Evolutionary conservation across 2,888 invertebrate species (phyloP).

Genomic region (Hydrotaea cyrtoneurina): DNA sequence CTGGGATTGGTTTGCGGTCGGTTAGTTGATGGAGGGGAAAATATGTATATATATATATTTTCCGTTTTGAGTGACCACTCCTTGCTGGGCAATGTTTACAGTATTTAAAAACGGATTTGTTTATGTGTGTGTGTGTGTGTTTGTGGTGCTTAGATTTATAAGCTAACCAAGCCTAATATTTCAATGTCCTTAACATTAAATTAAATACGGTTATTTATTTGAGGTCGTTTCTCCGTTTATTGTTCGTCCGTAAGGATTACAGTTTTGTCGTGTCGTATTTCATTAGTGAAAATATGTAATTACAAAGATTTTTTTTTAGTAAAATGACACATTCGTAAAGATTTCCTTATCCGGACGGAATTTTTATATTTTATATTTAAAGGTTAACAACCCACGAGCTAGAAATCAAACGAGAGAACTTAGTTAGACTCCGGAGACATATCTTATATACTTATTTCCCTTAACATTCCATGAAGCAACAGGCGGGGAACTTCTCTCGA

Average conservation of each 20-base stretch:
- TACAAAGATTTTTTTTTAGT: constrained; percentile 19
- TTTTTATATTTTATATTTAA: background rate
- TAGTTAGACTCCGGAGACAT: no score
- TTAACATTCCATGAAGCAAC: no score
- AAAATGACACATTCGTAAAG: constrained; percentile 34
- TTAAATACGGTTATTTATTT: constrained; percentile 41
- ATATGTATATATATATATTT: background rate
- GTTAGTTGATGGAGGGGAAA: background rate
- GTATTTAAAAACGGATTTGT: constrained; percentile 52
- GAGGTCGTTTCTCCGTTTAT: constrained; percentile 1
- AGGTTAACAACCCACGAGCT: background rate
- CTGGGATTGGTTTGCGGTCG: background rate
- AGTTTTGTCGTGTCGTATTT: constrained; percentile 61
- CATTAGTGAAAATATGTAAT: constrained; percentile 46
- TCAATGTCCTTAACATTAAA: constrained; percentile 60
- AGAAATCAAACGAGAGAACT: no score
- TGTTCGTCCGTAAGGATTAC: background rate
- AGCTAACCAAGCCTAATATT: constrained; percentile 56
- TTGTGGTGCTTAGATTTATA: constrained; percentile 28
- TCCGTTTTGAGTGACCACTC: constrained; percentile 52
- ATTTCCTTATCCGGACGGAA: background rate
- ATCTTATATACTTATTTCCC: no score
- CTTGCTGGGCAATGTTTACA: constrained; percentile 43
- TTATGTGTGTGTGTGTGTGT: constrained; percentile 1
- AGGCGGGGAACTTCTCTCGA: no score